A percentile compares a stretch with the other conserved stretches of the same genome.
These are phyloP conservation scores for Diplogasteroides magnus DNA, from an alignment of 1,140 invertebrate genomes.

Conservation along the genomic window DNA sequence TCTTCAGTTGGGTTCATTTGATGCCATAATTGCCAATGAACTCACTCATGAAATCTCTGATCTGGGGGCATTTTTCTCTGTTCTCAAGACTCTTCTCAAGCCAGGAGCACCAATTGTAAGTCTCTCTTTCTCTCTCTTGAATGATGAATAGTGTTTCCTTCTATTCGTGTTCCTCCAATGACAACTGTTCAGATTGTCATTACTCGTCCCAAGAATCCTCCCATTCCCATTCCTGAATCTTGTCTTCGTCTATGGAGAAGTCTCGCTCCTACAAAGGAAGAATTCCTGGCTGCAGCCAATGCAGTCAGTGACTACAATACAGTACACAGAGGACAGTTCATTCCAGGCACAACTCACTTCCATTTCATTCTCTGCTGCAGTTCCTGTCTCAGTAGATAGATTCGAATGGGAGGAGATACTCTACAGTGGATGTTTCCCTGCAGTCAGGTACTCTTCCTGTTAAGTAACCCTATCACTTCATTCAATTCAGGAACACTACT, in stretches of 20 bases:
- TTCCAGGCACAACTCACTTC: constrained; percentile 23
- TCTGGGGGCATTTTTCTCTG: constrained; percentile 23
- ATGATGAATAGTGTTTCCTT: no score
- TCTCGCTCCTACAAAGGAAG: constrained; percentile 18
- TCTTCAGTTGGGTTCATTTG: constrained; percentile 22
- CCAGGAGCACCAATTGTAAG: constrained; percentile 11
- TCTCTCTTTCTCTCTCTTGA: background rate
- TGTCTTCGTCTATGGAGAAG: constrained; percentile 26
- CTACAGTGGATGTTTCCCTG: constrained; percentile 21
- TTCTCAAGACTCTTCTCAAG: constrained; percentile 23
- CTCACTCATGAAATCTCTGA: constrained; percentile 25
- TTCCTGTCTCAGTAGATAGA: constrained; percentile 23
- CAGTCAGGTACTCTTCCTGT: constrained; percentile 6
- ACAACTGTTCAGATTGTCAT: constrained; percentile 12
- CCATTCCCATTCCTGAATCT: constrained; percentile 23
- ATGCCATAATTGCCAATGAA: constrained; percentile 24
- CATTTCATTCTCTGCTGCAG: constrained; percentile 27
- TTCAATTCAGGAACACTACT: background rate
- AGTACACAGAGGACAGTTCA: no score
- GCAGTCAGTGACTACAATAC: background rate
- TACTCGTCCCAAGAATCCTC: constrained; percentile 28
- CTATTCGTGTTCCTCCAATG: no score
- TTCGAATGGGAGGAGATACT: constrained; percentile 26
- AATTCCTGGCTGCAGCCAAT: constrained; percentile 13
- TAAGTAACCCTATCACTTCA: background rate